phyloP scores from a whole-genome alignment of 2,797 vertebrate species.

The Lutjanus argentimaculatus region DNA sequence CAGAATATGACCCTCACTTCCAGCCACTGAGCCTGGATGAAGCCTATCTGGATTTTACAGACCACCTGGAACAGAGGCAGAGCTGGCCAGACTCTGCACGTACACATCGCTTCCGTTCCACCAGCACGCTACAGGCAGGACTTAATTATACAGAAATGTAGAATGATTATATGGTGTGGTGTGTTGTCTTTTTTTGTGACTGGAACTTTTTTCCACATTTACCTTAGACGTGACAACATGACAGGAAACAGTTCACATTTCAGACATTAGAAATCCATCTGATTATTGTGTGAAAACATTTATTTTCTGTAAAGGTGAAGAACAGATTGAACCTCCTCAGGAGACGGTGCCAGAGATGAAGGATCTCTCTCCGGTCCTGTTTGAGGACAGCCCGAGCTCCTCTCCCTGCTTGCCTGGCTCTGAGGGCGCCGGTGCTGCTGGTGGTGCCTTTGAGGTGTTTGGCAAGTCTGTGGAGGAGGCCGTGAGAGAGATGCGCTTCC shows the following conservation, averaged over 20 bases:
- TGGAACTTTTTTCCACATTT: slow-evolving; percentile 6
- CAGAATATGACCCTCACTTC: slow-evolving; percentile 94
- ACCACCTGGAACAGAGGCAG: slow-evolving; percentile 91
- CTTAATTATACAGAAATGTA: slow-evolving; percentile 17
- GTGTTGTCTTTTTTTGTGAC: neutral
- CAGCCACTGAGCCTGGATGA: slow-evolving; percentile 96
- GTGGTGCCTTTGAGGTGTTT: slow-evolving; percentile 84
- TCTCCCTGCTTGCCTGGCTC: slow-evolving; percentile 52
- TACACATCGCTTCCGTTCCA: slow-evolving; percentile 78
- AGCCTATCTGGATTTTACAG: slow-evolving; percentile 97
- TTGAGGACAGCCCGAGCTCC: slow-evolving; percentile 88
- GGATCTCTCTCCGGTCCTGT: slow-evolving; percentile 89
- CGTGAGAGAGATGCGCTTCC: slow-evolving; percentile 97
- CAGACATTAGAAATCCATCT: neutral
- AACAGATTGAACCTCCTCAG: slow-evolving; percentile 25
- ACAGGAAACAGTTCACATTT: neutral
- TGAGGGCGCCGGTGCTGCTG: slow-evolving; percentile 11
- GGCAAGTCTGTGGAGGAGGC: slow-evolving; percentile 93
- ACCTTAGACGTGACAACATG: neutral
- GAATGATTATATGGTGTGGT: neutral
- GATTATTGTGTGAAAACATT: neutral
- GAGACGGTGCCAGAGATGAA: slow-evolving; percentile 45
- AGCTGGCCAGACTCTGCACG: slow-evolving; percentile 91
- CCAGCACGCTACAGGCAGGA: slow-evolving; percentile 62
- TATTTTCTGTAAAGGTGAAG: slow-evolving; percentile 59